A percentile compares a stretch with the other conserved stretches of the same genome.
Conservation (phyloP, 2,113 vertebrate genomes). For the Calyptomena viridis region DNA sequence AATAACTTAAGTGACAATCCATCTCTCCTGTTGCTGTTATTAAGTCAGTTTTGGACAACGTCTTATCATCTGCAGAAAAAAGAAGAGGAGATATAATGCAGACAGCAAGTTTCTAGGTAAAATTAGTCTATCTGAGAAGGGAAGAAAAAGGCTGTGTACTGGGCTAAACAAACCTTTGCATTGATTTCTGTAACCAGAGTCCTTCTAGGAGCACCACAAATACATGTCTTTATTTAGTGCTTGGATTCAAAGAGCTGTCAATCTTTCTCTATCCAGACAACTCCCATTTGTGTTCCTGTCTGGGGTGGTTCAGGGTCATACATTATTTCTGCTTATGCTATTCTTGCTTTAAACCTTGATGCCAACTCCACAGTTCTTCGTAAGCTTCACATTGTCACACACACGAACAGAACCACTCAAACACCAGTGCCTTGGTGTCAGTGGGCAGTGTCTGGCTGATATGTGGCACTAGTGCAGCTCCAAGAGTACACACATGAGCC, state of each 20-base stretch:
- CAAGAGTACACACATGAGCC: fast-evolving
- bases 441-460: background rate
- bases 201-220: constrained; percentile 9
- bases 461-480: background rate
- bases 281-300: background rate
- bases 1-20: background rate
- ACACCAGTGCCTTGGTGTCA: background rate
- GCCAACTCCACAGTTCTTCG: background rate
- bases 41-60: background rate
- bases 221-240: background rate
- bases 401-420: background rate
- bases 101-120: background rate
- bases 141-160: background rate
- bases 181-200: constrained; percentile 32
- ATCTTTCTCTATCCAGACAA: background rate
- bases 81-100: background rate
- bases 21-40: background rate
- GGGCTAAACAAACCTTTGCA: background rate
- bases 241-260: constrained; percentile 6
- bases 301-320: background rate
- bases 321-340: constrained; percentile 15
- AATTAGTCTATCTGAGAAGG: background rate
- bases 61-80: background rate
- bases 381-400: fast-evolving
- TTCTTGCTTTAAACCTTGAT: background rate